phyloP scores from a whole-genome alignment of 2,113 vertebrate species.

The Calypte anna region DNA sequence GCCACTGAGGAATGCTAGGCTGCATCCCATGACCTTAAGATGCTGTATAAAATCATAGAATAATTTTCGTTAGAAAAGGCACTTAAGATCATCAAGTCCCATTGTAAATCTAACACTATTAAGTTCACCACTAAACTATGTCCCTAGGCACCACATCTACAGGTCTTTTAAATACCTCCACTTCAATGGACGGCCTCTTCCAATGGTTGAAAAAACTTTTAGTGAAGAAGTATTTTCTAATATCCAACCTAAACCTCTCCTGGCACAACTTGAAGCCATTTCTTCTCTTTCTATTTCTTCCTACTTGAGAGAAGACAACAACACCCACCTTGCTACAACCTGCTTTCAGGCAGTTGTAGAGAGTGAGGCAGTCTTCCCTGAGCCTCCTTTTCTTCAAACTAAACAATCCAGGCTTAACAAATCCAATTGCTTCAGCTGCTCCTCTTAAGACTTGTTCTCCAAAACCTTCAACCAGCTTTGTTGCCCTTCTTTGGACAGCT shows the following conservation, averaged over 20 bases:
- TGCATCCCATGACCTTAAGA: neutral
- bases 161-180: neutral
- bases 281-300: neutral
- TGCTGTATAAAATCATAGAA: neutral
- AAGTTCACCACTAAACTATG: neutral
- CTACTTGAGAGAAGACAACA: neutral
- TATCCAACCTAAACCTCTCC: neutral
- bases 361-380: too few species aligned
- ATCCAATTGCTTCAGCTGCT: too few species aligned
- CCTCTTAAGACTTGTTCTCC: too few species aligned
- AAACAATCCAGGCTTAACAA: too few species aligned
- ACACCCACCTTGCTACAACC: too few species aligned
- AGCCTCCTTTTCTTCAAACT: too few species aligned
- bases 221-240: too few species aligned
- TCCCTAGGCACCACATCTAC: neutral
- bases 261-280: neutral
- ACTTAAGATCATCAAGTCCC: neutral
- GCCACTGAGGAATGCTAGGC: neutral
- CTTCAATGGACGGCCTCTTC: neutral
- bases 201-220: neutral
- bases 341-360: too few species aligned
- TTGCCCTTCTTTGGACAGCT: too few species aligned
- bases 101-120: neutral
- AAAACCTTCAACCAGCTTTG: too few species aligned
- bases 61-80: neutral